These are phyloP conservation scores for Glareola pratincola DNA, from an alignment of 2,113 vertebrate species.

Conservation along the genomic window DNA sequence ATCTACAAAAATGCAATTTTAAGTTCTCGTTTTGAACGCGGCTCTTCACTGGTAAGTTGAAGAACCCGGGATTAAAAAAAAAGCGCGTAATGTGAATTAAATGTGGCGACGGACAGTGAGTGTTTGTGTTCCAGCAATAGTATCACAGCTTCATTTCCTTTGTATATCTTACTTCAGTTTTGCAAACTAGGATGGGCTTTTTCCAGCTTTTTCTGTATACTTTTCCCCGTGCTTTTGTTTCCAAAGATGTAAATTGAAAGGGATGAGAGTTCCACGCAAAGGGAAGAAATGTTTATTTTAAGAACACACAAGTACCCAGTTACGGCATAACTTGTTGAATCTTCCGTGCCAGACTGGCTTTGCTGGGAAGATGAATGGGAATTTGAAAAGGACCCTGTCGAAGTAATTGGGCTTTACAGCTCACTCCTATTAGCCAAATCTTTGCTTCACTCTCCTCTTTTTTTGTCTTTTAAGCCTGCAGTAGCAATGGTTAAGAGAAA, in stretches of 20 bases:
- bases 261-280: slow-evolving; percentile 44
- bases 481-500: background rate
- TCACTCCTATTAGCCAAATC: background rate
- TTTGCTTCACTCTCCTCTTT: background rate
- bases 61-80: slow-evolving; percentile 1
- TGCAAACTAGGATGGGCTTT: slow-evolving; percentile 16
- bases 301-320: slow-evolving; percentile 45
- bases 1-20: background rate
- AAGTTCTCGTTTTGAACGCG: background rate
- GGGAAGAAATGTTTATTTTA: slow-evolving; percentile 71
- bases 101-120: background rate
- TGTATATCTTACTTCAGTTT: slow-evolving; percentile 62
- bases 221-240: slow-evolving; percentile 64
- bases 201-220: slow-evolving; percentile 61
- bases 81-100: slow-evolving; percentile 53
- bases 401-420: background rate
- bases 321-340: slow-evolving; percentile 57
- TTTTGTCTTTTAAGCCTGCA: background rate
- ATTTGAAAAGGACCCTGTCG: slow-evolving; percentile 21
- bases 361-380: slow-evolving; percentile 53
- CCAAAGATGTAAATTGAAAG: slow-evolving; percentile 52
- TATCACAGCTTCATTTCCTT: slow-evolving; percentile 70
- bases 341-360: slow-evolving; percentile 44
- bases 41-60: background rate
- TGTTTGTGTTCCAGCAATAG: slow-evolving; percentile 50